Evolutionary conservation across 2,797 vertebrate species (phyloP), one percentile per base, ranked within the genome.

Genomic region (Poecilia wingei): DNA sequence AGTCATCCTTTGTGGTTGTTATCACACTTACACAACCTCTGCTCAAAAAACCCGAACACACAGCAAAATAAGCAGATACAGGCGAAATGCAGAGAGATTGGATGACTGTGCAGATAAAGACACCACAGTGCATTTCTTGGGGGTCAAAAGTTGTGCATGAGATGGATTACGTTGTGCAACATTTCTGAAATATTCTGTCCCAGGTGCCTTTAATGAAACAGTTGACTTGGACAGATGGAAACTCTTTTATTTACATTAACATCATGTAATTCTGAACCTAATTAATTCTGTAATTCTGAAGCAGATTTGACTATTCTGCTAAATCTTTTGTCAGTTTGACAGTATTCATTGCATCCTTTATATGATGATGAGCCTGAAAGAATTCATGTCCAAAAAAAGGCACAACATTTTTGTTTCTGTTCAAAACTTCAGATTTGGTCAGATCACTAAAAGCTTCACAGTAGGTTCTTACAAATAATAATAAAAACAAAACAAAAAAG

Each of bases 91-190:
- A 16, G 68, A 28, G 39, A 69, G 10, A 70, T 28, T 46, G 33
- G 51, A 47, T 55, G 49, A 74, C 72, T 57, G 28, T 74, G 47
- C 72, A 74, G 72, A 39, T 55, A 74, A 74, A 74, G 53, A 57
- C 12, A 57, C 36, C 72, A 51, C 72, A 28, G 16, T 16, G 10
- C 12, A 41, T 25, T 14, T 55, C 51, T 39, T 55, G 22, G 49
- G 36, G 49, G 25, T 74, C 49, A 55, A 39, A 74, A 55, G 22
- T 31, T 39, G 13, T 73, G 18, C 47, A 33, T 53, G 46, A 73
- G 33, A 73, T 51, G 10, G 12, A 73, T 73, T 39, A 53, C 49
- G 53, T 25, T 14, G 46, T 53, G 72, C 20, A 39, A 39, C 5
- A 53, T 51, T 53, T 51, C 20, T 51, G 49, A 53, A 53, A 51